A percentile compares a stretch with the other conserved stretches of the same genome.
Conservation (phyloP, 2,888 invertebrate genomes). For the Trissolcus japonicus region DNA sequence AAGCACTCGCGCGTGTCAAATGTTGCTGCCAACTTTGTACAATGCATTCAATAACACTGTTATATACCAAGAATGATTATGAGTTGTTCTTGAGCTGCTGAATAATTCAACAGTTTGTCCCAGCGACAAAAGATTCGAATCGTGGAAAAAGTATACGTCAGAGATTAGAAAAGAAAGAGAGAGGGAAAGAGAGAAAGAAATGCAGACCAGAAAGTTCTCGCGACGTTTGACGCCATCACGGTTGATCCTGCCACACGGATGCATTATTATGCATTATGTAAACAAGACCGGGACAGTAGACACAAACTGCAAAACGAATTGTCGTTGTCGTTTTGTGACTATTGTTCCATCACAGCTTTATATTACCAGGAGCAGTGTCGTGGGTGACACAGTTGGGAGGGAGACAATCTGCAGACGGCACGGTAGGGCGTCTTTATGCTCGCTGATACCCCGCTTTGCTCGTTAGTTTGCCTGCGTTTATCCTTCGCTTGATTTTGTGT, state of each 20-base stretch:
- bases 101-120: constrained; percentile 35
- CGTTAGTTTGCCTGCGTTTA: constrained; percentile 46
- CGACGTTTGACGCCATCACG: constrained; percentile 36
- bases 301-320: constrained; percentile 48
- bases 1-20: constrained; percentile 27
- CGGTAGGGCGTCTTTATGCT: constrained; percentile 58
- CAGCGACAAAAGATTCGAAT: constrained; percentile 36
- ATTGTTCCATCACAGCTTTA: constrained; percentile 59
- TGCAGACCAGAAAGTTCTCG: constrained; percentile 25
- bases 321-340: constrained; percentile 54
- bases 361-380: constrained; percentile 53
- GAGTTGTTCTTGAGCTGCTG: constrained; percentile 22
- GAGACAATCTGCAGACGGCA: constrained; percentile 53
- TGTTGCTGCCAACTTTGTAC: constrained; percentile 21
- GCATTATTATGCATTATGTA: constrained; percentile 54
- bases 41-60: constrained; percentile 25
- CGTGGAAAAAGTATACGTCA: constrained; percentile 29
- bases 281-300: constrained; percentile 32
- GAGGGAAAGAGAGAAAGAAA: neutral
- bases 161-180: constrained; percentile 20
- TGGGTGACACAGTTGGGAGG: constrained; percentile 58
- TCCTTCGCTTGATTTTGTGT: constrained; percentile 41
- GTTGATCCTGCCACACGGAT: constrained; percentile 26
- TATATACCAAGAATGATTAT: constrained; percentile 19
- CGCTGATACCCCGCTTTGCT: constrained; percentile 45